phyloP scores from a whole-genome alignment of 2,797 vertebrate genomes.

The Microtus agrestis region DNA sequence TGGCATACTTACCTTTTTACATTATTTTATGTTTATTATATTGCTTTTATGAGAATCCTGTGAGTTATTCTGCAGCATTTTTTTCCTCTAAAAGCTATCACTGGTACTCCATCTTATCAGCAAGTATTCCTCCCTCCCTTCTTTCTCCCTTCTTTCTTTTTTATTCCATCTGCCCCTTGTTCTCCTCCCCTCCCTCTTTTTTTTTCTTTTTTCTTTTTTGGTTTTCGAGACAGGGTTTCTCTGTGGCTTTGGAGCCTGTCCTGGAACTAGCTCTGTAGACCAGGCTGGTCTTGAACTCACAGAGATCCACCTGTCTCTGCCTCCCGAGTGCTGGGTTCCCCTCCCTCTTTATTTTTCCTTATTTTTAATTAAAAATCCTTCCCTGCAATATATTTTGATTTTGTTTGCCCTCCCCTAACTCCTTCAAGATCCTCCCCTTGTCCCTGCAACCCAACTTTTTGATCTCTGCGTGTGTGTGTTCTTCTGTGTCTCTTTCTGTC shows the following conservation, averaged over 20 bases:
- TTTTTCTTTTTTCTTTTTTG: no score
- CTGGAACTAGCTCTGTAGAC: no score
- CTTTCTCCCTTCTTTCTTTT: neutral
- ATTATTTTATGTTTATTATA: slow-evolving; percentile 29
- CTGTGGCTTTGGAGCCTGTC: no score
- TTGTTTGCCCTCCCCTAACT: neutral
- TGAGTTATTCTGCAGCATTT: slow-evolving; percentile 26
- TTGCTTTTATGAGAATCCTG: slow-evolving; percentile 20
- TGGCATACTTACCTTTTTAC: neutral
- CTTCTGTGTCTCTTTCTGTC: neutral
- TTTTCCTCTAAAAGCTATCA: slow-evolving; percentile 31
- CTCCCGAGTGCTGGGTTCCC: no score
- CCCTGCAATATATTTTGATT: neutral
- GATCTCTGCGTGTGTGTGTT: neutral
- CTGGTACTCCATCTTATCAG: neutral
- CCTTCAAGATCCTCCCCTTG: neutral
- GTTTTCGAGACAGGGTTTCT: no score
- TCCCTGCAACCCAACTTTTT: neutral
- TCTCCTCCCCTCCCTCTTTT: neutral
- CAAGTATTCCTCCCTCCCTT: neutral
- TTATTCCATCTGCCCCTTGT: neutral
- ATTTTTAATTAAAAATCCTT: neutral
- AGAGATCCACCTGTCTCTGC: no score
- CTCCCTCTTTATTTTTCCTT: neutral
- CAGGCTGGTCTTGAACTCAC: no score